Evolutionary conservation across 2,888 invertebrate genomes (phyloP), one percentile per base, ranked within the genome.

Genomic region (Nomada flava): DNA sequence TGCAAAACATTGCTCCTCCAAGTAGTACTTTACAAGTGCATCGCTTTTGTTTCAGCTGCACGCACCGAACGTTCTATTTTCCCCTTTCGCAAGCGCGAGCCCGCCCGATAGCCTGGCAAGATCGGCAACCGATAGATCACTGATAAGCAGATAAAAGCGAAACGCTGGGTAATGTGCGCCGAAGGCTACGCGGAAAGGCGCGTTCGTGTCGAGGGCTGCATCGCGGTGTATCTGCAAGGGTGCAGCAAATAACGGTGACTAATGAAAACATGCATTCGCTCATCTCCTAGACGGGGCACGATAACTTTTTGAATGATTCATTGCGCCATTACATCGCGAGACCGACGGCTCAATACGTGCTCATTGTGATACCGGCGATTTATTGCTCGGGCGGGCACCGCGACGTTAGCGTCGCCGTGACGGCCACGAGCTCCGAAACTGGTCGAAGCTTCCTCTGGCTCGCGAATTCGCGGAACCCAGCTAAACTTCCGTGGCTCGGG

Each of bases 291-390:
- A 82, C 83, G 81, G 52, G 4, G 76, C 75, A 65, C 81, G 86
- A 87, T 87, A 87, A 87, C 79, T 84, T 87, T 87, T 87, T 83
- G 86, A 79, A 79, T 83, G 88, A 88, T 88, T 88, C 88, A 88
- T 88, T 84, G 88, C 86, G 79, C 86, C 86, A 87, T 88, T 88
- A 84, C 84, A 86, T 78, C 44, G 84, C 68, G 74, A 74, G 83
- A 72, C 84, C 88, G 80, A 88, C 87, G 84, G 83, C 83, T 87
- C 88, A 86, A 88, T 88, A 88, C 86, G 79, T 73, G 84, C 84
- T 88, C 88, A 86, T 88, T 87, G 88, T 84, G 88, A 88, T 88
- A 86, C 86, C 86, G 78, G 79, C 77, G 80, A 88, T 88, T 88
- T 88, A 88, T 88, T 83, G 86, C 76, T 26, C 83, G 81, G 84